Base-by-base conservation (phyloP, 1,140 invertebrate species). In the Philaenus spumarius region DNA sequence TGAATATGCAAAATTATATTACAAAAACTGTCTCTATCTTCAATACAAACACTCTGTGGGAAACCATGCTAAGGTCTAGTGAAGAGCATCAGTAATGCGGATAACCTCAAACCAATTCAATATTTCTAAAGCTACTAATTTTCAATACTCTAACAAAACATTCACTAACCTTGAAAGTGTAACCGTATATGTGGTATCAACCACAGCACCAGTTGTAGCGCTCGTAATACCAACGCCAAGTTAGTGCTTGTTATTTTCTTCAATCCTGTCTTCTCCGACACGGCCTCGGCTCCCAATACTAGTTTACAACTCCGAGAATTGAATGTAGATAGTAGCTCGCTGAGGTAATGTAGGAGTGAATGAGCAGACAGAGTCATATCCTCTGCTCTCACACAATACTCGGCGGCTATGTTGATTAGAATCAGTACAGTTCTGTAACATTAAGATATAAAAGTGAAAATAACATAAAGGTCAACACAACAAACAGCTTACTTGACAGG, bases 181-280 rank as follows among this genome's bases (percentile, higher is more conserved):
- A 74, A 67, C 64, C 82, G 81, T 14, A 91, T 77, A 62, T 83
- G 77, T 5, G 86, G 86, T 66, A 90, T 76, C 48, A 89, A 72
- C 84, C 86, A 90, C 11, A 89, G 69, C 35, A 97, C 80, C 15
- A 90, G 75, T 67, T 90, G 85, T 69, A 95, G 71, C 75, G 88
- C 95, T 61, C 96, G 80, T 7, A 90, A 92, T 0, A 94, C 90
- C 59, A 98, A 75, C 7, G 93, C 95, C 59, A 98, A 77, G 78
- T 96, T 97, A 39, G 88, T 91, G 60, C 89, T 95, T 0, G 93
- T 95, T 47, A 99, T 99, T 42, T 93, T 97, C 77, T 97, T 98
- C 39, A 98, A 75, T 1, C 95, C 95, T 15, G 93, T 93, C 59
- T 93, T 86, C 68, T 93, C 87, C 26, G 71, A 72, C 67, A 98